Evolutionary conservation across 2,888 invertebrate genomes (phyloP).

Genomic region (Hololepta plana): DNA sequence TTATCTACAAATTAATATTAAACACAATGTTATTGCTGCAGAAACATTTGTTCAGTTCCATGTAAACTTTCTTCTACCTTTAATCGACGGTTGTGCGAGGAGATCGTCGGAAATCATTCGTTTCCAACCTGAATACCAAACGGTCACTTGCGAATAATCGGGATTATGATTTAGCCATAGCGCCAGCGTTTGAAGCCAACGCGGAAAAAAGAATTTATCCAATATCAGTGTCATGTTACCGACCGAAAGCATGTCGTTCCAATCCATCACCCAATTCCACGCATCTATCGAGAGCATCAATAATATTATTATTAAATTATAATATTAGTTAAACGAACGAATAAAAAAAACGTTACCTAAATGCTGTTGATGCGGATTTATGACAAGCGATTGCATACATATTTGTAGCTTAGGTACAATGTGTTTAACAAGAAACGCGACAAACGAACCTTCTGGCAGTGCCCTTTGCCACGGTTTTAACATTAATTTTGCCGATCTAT

Average conservation of each 20-base stretch:
- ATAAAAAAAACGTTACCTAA: conserved; percentile 27
- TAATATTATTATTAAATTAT: conserved; percentile 4
- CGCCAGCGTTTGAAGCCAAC: conserved; percentile 71
- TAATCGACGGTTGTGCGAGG: conserved; percentile 31
- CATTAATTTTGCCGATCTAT: conserved; percentile 81
- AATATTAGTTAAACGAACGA: conserved; percentile 3
- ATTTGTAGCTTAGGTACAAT: conserved; percentile 77
- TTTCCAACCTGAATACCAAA: conserved; percentile 61
- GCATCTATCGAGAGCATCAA: conserved; percentile 38
- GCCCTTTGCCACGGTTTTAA: conserved; percentile 73
- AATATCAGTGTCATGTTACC: conserved; percentile 63
- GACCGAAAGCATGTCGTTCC: conserved; percentile 71
- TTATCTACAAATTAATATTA: conserved; percentile 31
- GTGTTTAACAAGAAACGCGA: conserved; percentile 67
- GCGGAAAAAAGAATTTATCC: conserved; percentile 81
- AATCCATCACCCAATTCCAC: conserved; percentile 91
- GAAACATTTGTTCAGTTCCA: conserved; percentile 1
- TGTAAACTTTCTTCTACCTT: conserved; percentile 17
- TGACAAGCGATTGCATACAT: conserved; percentile 40
- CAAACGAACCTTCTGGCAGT: conserved; percentile 46
- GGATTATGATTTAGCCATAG: conserved; percentile 86
- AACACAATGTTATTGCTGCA: background rate
- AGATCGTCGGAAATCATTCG: conserved; percentile 36
- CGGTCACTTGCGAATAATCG: conserved; percentile 76
- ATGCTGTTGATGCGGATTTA: conserved; percentile 57